Evolutionary conservation across 1,140 invertebrate species (phyloP), one percentile per base, ranked within the genome.

Genomic region (Trichomalopsis sarcophagae): DNA sequence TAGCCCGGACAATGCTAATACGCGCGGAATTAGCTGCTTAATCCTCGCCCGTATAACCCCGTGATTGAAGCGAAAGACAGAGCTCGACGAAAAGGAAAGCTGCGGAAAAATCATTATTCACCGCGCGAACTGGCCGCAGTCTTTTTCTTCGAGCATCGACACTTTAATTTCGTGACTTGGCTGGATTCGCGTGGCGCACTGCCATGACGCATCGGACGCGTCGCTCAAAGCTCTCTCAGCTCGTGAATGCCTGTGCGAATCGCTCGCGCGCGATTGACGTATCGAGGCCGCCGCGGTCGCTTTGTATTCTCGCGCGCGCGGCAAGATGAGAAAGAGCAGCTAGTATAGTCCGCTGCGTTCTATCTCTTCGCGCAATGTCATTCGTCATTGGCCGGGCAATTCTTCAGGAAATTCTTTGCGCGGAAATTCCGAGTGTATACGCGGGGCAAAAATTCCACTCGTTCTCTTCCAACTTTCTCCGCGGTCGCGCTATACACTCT

Each of bases 121-220:
- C 40, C 33, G 33, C 33, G 17, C 55, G 17, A 62, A 6, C 55
- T 4, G 17, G 55, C 1, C 50, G 27, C 50, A 55, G 13, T 55
- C 21, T 62, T n/a, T 62, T 62, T 62, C 6, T 62, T 62, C 6
- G 6, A 33, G 40, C 76, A 33, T 81, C 73, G 69, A 77, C 79
- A 77, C 84, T 75, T 44, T 85, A 85, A 85, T 85, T 81, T 77
- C 73, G 71, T 81, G 84, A 85, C 84, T 85, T 23, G 79, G 79
- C 84, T 69, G 71, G 55, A 81, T 80, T 79, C 82, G 62, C 55
- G n/a, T 82, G 81, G 73, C 30, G 27, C 36, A 33, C 30, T 7
- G 44, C 69, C 79, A 11, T 82, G 80, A 82, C 73, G 55, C 73
- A 81, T 81, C 36, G 66, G 55, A 62, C 55, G 55, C 55, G 55